phyloP scores from a whole-genome alignment of 2,113 vertebrate species.

The Myotis davidii region DNA sequence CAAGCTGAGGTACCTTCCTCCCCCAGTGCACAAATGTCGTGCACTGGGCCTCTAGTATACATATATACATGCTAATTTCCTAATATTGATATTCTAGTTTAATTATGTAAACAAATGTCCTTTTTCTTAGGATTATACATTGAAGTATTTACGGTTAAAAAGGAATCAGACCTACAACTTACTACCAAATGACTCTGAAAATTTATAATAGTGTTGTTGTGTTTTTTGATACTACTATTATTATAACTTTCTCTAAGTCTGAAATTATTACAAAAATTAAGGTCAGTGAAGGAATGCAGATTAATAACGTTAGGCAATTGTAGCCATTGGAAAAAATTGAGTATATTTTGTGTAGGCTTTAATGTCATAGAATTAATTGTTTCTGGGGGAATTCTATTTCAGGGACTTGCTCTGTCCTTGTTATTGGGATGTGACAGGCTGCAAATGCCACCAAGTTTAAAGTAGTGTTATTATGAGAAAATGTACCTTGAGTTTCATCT shows the following conservation, averaged over 20 bases:
- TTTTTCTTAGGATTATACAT: neutral
- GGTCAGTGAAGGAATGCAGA: neutral
- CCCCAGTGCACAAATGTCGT: too few relatives aligned
- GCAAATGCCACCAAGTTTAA: neutral
- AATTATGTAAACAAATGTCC: neutral
- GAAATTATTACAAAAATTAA: neutral
- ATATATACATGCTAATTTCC: neutral
- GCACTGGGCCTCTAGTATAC: neutral
- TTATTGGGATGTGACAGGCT: neutral
- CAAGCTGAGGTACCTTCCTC: too few relatives aligned
- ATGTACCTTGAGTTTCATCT: neutral
- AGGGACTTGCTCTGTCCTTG: neutral
- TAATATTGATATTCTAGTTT: slow-evolving; percentile 1
- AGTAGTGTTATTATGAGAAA: neutral
- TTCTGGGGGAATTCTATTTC: neutral
- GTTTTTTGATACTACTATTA: neutral
- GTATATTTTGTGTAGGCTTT: neutral
- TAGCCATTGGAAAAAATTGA: neutral
- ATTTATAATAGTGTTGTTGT: neutral
- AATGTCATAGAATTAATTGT: neutral
- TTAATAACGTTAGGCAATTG: neutral
- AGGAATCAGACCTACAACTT: neutral
- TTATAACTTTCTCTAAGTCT: neutral
- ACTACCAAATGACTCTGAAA: neutral
- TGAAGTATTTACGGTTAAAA: neutral